Base-by-base conservation (phyloP, 2,113 vertebrate species). In the Gila orcuttii region DNA sequence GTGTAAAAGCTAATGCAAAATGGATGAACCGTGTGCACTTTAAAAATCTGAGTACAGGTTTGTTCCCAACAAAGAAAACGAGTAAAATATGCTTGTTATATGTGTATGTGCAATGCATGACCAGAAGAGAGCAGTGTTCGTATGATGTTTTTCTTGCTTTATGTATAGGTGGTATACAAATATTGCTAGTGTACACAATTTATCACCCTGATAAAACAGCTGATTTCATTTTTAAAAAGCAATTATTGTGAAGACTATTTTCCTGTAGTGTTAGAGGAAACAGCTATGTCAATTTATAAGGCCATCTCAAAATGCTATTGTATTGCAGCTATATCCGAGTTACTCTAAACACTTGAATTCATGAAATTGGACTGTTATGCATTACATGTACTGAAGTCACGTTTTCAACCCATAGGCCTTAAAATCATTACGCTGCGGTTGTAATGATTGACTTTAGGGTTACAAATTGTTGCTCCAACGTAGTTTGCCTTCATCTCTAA, bases 321-420 rank as follows among this genome's bases (percentile, higher is more conserved):
- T 39, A 82, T 89, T 87, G 89, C 83, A 83, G 84, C 73, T 83
- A 74, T 55, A 75, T 89, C 73, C 55, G 55, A 75, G 83, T 87
- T 60, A 68, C 88, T 76, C 12, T 12, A 87, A 86, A 79, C 88
- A 88, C 87, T 84, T 88, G 86, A 89, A 84, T 73, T 85, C 28
- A 85, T 86, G 10, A 66, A 60, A 88, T 85, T 80, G 86, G 90
- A 92, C 91, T 93, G 86, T 90, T 90, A 91, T 83, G 82, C 79
- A 68, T 82, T 79, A 75, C 36, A 75, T 84, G 57, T 42, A 76
- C 80, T 33, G 64, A 28, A 86, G 81, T 86, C 69, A 79, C 79
- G 13, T 89, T 90, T 92, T 90, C 89, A 89, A 86, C 87, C 93
- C 89, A 88, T 90, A 92, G 84, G 92, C 93, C 94, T 94, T 94